Conservation (phyloP, 2,113 vertebrate species). For the Baryphthengus martii region DNA sequence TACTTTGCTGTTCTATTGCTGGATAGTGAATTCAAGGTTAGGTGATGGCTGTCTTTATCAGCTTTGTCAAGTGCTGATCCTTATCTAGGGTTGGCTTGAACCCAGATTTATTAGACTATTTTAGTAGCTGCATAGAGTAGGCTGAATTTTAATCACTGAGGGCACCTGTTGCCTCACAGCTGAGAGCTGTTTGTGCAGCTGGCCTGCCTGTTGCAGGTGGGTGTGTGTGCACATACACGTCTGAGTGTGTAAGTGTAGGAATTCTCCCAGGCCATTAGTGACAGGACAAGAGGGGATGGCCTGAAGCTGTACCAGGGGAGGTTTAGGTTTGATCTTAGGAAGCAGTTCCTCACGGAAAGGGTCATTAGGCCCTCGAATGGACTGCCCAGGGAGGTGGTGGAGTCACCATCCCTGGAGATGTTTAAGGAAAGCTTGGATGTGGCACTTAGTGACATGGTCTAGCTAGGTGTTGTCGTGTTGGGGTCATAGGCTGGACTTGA, state of each 20-base stretch:
- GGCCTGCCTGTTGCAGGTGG: accelerated
- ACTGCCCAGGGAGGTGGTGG: no score
- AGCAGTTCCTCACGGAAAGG: no score
- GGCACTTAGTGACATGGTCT: no score
- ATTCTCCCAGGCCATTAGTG: no score
- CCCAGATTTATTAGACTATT: background rate
- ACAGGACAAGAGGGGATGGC: no score
- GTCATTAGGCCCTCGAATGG: no score
- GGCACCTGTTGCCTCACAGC: background rate
- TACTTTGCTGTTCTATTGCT: background rate
- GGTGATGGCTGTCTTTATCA: background rate
- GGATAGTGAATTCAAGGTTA: background rate
- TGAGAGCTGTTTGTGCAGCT: background rate
- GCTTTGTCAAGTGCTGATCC: background rate
- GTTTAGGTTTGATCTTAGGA: no score
- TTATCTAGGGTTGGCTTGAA: background rate
- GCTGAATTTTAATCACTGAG: background rate
- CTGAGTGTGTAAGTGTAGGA: background rate
- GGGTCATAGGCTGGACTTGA: no score
- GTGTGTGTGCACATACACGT: accelerated
- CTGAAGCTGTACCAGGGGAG: no score
- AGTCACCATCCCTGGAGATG: no score
- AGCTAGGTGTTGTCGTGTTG: no score
- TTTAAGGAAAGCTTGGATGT: no score
- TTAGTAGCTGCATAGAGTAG: background rate